A percentile compares a stretch with the other conserved stretches of the same genome.
Conservation (phyloP, 2,888 invertebrate species). For the Cyclophora punctaria region DNA sequence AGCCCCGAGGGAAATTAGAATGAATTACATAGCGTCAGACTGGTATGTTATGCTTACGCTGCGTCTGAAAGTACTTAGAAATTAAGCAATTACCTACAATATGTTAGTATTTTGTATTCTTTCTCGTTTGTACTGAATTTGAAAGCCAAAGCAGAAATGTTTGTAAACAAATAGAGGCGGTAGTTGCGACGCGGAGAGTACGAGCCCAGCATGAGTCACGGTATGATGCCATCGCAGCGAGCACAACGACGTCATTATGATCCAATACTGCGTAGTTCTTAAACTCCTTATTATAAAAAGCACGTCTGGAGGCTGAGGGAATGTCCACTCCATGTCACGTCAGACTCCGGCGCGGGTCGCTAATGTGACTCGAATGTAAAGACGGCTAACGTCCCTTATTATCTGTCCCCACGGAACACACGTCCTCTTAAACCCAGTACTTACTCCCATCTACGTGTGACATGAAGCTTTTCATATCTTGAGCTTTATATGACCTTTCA, state of each 20-base stretch:
- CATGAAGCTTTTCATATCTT: slow-evolving; percentile 2
- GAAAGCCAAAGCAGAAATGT: slow-evolving; percentile 17
- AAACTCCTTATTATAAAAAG: slow-evolving; percentile 11
- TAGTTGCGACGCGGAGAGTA: slow-evolving; percentile 22
- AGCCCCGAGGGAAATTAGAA: slow-evolving; percentile 63
- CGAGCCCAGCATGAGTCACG: slow-evolving; percentile 34
- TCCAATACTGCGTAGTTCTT: slow-evolving; percentile 30
- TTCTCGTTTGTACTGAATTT: not conserved
- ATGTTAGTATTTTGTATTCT: not conserved
- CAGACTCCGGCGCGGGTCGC: slow-evolving; percentile 30
- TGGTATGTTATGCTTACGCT: slow-evolving; percentile 23
- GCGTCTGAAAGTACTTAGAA: slow-evolving; percentile 5
- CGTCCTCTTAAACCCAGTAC: slow-evolving; percentile 15
- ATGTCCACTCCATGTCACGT: slow-evolving; percentile 31
- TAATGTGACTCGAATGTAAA: slow-evolving; percentile 60
- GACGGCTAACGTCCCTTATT: slow-evolving; percentile 49
- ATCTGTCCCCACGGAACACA: slow-evolving; percentile 42
- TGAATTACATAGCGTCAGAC: slow-evolving; percentile 42
- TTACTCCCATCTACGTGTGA: slow-evolving; percentile 15
- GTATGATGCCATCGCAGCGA: slow-evolving; percentile 47
- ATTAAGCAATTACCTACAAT: not conserved
- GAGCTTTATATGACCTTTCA: too few relatives aligned
- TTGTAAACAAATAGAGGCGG: slow-evolving; percentile 49
- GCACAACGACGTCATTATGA: slow-evolving; percentile 22
- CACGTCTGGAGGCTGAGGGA: slow-evolving; percentile 11